A percentile compares a stretch with the other conserved stretches of the same genome.
These are phyloP conservation scores for Myiotriccus ornatus DNA, from an alignment of 2,797 vertebrate species.

Conservation along the genomic window DNA sequence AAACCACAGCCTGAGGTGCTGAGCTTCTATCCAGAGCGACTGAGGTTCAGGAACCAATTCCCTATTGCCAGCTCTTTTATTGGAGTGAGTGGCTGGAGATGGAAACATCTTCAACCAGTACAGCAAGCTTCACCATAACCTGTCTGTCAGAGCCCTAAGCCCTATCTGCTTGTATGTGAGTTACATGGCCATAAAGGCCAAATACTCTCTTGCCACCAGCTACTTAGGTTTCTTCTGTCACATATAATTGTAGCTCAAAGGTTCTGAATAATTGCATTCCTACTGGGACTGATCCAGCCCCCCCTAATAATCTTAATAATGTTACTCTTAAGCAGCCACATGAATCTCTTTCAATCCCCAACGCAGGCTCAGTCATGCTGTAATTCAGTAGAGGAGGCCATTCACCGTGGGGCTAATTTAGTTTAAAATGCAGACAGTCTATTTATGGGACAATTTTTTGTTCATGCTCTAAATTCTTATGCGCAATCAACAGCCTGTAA, in stretches of 20 bases:
- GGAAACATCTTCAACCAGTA: conserved; percentile 38
- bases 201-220: background rate
- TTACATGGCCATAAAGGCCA: background rate
- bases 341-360: background rate
- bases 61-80: conserved; percentile 26
- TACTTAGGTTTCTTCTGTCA: conserved; percentile 5
- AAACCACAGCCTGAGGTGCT: conserved; percentile 58
- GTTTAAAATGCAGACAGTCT: conserved; percentile 17
- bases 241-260: conserved; percentile 33
- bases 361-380: background rate
- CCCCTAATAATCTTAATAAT: conserved; percentile 9
- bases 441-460: conserved; percentile 46
- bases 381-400: background rate
- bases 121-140: conserved; percentile 2
- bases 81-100: conserved; percentile 1
- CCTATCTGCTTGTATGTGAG: background rate
- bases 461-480: conserved; percentile 36
- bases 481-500: conserved; percentile 52
- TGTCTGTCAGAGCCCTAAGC: background rate
- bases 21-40: background rate
- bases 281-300: conserved; percentile 22
- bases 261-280: conserved; percentile 13
- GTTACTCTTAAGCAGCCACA: conserved; percentile 17
- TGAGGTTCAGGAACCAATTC: conserved; percentile 6
- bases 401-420: conserved; percentile 31